These are phyloP conservation scores for Bombus ignitus DNA, from an alignment of 1,140 invertebrate species.

Conservation along the genomic window DNA sequence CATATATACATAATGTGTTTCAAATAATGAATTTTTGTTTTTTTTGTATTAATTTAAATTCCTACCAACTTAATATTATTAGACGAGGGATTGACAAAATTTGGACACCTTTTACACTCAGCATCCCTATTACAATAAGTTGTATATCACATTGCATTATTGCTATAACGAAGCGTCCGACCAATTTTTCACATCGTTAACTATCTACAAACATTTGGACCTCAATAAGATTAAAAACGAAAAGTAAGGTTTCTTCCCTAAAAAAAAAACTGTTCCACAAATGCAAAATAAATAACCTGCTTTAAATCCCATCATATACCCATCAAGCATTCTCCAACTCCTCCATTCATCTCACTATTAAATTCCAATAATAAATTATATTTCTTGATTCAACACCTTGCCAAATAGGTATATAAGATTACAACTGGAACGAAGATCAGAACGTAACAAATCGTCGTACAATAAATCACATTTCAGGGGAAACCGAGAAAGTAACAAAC, in stretches of 20 bases:
- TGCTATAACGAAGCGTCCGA: too few species aligned
- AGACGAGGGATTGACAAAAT: too few species aligned
- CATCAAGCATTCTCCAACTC: too few species aligned
- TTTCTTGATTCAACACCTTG: background rate
- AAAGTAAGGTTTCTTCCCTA: background rate
- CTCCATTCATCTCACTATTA: background rate
- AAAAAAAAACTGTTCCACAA: background rate
- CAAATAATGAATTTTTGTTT: too few species aligned
- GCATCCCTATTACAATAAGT: too few species aligned
- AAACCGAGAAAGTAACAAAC: background rate
- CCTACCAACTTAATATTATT: too few species aligned
- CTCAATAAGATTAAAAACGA: background rate
- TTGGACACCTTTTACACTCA: too few species aligned
- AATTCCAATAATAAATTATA: background rate
- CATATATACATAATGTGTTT: too few species aligned
- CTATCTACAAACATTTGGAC: background rate
- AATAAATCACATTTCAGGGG: background rate
- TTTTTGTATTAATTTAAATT: too few species aligned
- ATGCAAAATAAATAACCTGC: too few species aligned
- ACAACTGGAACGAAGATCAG: background rate
- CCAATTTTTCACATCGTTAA: background rate
- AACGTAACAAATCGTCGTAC: background rate
- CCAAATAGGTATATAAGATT: background rate
- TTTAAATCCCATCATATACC: too few species aligned
- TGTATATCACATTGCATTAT: too few species aligned